Conservation (phyloP, 64 coral and sea anemone species). For the Actinia equina region DNA sequence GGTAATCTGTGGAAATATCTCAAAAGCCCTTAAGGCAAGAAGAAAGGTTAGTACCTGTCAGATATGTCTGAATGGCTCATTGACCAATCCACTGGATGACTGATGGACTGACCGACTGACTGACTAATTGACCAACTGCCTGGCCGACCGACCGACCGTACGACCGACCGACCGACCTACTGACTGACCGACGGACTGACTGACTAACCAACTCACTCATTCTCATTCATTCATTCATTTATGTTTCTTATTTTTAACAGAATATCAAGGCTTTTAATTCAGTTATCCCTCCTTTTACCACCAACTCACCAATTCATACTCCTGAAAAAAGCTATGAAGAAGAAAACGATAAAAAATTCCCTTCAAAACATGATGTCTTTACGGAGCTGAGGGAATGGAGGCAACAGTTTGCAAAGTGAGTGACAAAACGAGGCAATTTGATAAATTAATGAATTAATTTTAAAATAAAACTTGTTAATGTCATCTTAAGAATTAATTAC, state of each 20-base stretch:
- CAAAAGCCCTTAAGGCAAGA: slow-evolving; percentile 64
- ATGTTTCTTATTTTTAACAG: background rate
- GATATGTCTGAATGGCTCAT: too few species aligned
- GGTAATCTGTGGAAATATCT: slow-evolving; percentile 83
- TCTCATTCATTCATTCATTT: background rate
- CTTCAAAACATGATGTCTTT: slow-evolving; percentile 51
- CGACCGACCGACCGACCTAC: too few species aligned
- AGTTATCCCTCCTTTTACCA: slow-evolving; percentile 12
- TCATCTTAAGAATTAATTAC: too few species aligned
- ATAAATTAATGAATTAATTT: too few species aligned
- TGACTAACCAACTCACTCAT: too few species aligned
- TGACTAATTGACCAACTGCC: too few species aligned
- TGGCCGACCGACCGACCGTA: too few species aligned
- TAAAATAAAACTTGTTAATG: too few species aligned
- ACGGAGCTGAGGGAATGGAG: slow-evolving; percentile 71
- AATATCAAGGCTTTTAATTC: slow-evolving; percentile 23
- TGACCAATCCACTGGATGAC: too few species aligned
- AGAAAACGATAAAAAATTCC: slow-evolving; percentile 5
- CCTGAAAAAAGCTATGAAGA: slow-evolving; percentile 56
- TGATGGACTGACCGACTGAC: too few species aligned
- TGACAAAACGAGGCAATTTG: too few species aligned
- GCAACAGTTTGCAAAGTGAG: slow-evolving; percentile 68
- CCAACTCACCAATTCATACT: slow-evolving; percentile 16
- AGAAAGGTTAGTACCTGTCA: slow-evolving; percentile 39
- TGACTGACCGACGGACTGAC: too few species aligned